Evolutionary conservation across 1,140 invertebrate species (phyloP), one percentile per base, ranked within the genome.

Genomic region (Yoshiicerus persimilis): DNA sequence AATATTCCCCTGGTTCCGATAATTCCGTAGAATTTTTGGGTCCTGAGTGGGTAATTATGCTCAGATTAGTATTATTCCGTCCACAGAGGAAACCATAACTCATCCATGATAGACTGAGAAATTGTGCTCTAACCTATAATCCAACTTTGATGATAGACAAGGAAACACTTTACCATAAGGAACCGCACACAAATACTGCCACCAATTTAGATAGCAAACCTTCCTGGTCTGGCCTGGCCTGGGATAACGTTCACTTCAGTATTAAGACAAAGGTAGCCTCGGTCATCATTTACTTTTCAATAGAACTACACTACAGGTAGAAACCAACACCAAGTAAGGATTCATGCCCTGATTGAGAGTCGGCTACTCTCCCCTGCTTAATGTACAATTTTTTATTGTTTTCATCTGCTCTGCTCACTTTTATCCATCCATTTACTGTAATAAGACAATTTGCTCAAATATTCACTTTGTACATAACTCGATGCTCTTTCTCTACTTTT

Each of bases 11-110:
- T 84, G 25, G 20, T 36, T 34, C n/a, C 11, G 75, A 34, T 80
- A 80, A 80, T 80, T 80, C 75, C 9, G 32, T 80, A 80, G 32
- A 80, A 80, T 80, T 38, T 80, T 32, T 34, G 34, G 2, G 13
- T 4, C n/a, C 16, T 32, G 30, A 80, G 75, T 38, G 30, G 75
- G 70, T 80, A 80, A 38, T 80, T 80, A 80, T 38, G 34, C 38
- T 30, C 0, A 87, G 87, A 89, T 89, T 80, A 89, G 85, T 87
- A 87, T 87, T 36, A 89, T 89, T 38, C 27, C 62, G 66, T 39
- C 64, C 39, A 62, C 84, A 87, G 84, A 90, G 89, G 89, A 90
- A 90, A 87, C 87, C 87, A 90, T 90, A 90, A 90, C 87, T 90
- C 89, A 88, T 89, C 66, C 30, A 87, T 89, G 89, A 87, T 89